Evolutionary conservation across 2,888 invertebrate species (phyloP), one percentile per base, ranked within the genome.

Genomic region (Tubiluchus corallicola): DNA sequence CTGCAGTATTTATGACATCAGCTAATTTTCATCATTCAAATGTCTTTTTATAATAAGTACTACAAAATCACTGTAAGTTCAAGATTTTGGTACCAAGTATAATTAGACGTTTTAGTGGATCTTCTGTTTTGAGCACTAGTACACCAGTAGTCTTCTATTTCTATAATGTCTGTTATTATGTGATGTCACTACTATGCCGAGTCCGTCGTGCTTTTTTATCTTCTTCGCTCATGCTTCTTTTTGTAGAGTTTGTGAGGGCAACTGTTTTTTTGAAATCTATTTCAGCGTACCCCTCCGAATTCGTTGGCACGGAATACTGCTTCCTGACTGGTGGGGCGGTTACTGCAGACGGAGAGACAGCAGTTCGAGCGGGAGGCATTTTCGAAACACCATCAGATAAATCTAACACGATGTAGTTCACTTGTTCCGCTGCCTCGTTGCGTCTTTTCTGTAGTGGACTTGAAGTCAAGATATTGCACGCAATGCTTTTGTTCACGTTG

Each of bases 191-290:
- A 64, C 82, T 82, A 60, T 84, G 83, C 45, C 84, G 72, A 13
- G 81, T 81, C 60, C 80, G 81, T 40, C 84, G 72, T 13, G 42
- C 20, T 43, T 20, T 39, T 57, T 79, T 79, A 42, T 73, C 68
- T 48, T 79, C 77, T n/a, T n/a, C n/a, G n/a, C n/a, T n/a, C 45
- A 72, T 69, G 41, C 73, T 73, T 3, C 77, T 73, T 54, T 79
- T 78, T 21, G 78, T 79, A 20, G 83, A 80, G 57, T 77, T 76
- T 17, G 81, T 81, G 20, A 92, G 70, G 17, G 90, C 90, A 44
- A 79, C 80, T 0, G 92, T 92, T 68, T 82, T 83, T 56, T 87
- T 79, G 64, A 92, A 90, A 67, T 92, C 92, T 54, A 92, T 94
- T 1, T 82, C 82, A 4, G 83, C 83, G 60, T 88, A 90, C 42